These are phyloP conservation scores for Latheticus oryzae DNA, from an alignment of 2,888 invertebrate species.

Conservation along the genomic window DNA sequence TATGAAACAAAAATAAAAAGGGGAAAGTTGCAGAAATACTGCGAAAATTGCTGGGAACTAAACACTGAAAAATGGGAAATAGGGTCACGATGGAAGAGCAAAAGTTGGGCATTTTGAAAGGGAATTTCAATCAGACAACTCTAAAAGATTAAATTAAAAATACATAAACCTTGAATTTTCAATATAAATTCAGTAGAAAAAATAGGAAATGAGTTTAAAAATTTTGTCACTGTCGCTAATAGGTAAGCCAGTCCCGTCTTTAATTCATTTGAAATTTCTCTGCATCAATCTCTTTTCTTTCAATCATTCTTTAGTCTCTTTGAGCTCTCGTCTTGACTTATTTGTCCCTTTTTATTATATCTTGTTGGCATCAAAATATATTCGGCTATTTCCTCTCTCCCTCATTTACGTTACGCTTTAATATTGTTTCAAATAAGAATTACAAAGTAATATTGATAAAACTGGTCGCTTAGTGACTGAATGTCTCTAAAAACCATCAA, in stretches of 20 bases:
- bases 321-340: conserved; percentile 31
- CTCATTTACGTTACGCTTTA: conserved; percentile 13
- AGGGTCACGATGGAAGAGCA: too few species aligned
- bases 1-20: too few species aligned
- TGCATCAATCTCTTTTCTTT: conserved; percentile 34
- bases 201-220: too few species aligned
- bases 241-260: conserved; percentile 24
- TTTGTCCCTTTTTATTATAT: conserved; percentile 33
- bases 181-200: too few species aligned
- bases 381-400: conserved; percentile 7
- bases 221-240: conserved; percentile 12
- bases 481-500: neutral
- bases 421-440: conserved; percentile 27
- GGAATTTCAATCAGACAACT: too few species aligned
- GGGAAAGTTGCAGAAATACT: too few species aligned
- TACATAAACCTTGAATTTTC: too few species aligned
- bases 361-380: conserved; percentile 18
- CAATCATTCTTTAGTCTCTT: conserved; percentile 34
- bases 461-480: conserved; percentile 17
- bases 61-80: too few species aligned
- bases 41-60: too few species aligned
- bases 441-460: conserved; percentile 18
- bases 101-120: too few species aligned
- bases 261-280: conserved; percentile 2
- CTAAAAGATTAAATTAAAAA: too few species aligned